These are phyloP conservation scores for Aphidoletes aphidimyza DNA, from an alignment of 2,888 invertebrate species.

Conservation along the genomic window DNA sequence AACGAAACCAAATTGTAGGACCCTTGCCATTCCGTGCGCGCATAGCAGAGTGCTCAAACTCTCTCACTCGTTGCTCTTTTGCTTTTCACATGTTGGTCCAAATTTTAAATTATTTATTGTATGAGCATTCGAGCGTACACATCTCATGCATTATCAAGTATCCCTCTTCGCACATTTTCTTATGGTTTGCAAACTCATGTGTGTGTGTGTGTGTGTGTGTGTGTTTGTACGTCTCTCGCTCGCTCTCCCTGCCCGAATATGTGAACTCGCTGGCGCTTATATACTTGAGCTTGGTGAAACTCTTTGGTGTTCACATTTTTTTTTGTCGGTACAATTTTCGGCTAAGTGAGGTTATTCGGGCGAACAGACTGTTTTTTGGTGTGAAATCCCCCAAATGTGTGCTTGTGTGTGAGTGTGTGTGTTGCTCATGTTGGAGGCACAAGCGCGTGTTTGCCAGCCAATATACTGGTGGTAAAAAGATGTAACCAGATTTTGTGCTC, in stretches of 20 bases:
- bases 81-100: background rate
- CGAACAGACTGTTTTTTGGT: slow-evolving; percentile 11
- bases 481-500: slow-evolving; percentile 53
- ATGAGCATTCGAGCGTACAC: background rate
- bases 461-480: slow-evolving; percentile 53
- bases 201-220: no score
- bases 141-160: slow-evolving; percentile 31
- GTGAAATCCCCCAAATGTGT: slow-evolving; percentile 33
- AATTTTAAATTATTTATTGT: slow-evolving; percentile 53
- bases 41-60: background rate
- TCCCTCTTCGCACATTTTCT: background rate
- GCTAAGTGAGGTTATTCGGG: slow-evolving; percentile 33
- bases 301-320: background rate
- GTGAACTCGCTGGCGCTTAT: no score
- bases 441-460: slow-evolving; percentile 47
- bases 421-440: background rate
- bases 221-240: no score
- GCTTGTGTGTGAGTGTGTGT: background rate
- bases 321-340: slow-evolving; percentile 44
- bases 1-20: background rate
- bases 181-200: no score
- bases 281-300: background rate
- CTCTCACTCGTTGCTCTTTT: slow-evolving; percentile 43
- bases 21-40: background rate
- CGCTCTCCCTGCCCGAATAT: no score